Evolutionary conservation across 2,113 vertebrate species (phyloP), one percentile per base, ranked within the genome.

Genomic region (Ceuthmochares aereus): DNA sequence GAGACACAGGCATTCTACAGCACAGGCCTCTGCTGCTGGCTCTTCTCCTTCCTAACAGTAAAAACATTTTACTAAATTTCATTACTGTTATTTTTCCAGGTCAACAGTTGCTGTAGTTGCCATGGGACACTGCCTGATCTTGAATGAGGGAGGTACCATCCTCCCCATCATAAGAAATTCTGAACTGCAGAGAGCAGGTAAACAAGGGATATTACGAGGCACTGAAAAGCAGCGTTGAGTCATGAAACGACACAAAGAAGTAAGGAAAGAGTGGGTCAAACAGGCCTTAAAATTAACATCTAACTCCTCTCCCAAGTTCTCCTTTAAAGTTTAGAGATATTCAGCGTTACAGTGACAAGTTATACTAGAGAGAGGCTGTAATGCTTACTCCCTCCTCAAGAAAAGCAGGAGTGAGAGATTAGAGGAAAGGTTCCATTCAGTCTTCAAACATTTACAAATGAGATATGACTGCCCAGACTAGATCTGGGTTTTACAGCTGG

Each of bases 181-280:
- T 34, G 19, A 84, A 51, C 59, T 51, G 68, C 19, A 66, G 23
- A 34, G 32, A 76, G 20, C 7, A 10, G 37, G 34, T 84, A 89
- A 89, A 62, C 67, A 76, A 58, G 47, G 16, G 42, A 68, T 43
- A 87, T 8, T 47, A 52, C 34, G 72, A 77, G 52, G 84, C 66
- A 51, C 16, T 18, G 37, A 80, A 87, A 81, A 18, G 56, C 43
- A 84, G 60, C 59, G 95, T 47, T 63, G 68, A 92, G 76, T 75
- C 55, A 63, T 12, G 55, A 47, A 92, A 93, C 25, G 83, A 12
- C 40, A 73, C 9, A 9, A 87, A 49, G 29, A 55, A 67, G 56
- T 42, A n/a, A 78, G 67, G 90, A 88, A 95, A 51, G 26, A 86
- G 45, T 59, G 72, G 93, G 76, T 92, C 89, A 95, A 93, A 84